Base-by-base conservation (phyloP, 2,888 invertebrate species). In the Abrostola triplasia region DNA sequence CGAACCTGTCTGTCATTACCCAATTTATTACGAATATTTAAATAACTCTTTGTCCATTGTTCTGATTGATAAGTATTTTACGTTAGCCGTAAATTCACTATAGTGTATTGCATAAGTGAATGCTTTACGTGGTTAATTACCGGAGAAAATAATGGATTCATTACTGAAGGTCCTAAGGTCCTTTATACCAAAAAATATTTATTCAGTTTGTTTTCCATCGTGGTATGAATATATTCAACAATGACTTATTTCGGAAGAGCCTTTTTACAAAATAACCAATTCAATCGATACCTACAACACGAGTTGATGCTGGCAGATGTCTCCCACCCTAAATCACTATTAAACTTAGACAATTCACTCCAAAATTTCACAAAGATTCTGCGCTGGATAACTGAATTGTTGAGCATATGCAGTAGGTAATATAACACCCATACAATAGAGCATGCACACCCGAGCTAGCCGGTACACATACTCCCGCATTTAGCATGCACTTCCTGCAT, bases 401-500 rank as follows among this genome's bases (percentile, higher is more conserved):
- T 47, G 8, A 47, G 44, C 44, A 47, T 47, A 24, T 47, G 44
- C 24, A 13, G 44, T 24, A 2, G 24, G 24, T 5, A 47, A 47
- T 41, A 64, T 36, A 40, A 55, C 55, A 41, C 44, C 5, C 40
- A 40, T 40, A 40, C 40, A 24, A 24, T 24, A 24, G 44, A 5
- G 44, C 44, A 47, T 6, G 7, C 10, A 37, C 37, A 10, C 37
- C 13, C 44, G 54, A 36, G 42, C 24, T 55, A 42, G 24, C 48
- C 38, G n/a, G n/a, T 7, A 70, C 49, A 13, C 56, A 59, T 8
- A 35, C 10, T 51, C 51, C 58, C 51, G 53, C 58, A 73, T 72
- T 76, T 72, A 69, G 61, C 62, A 24, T 62, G 53, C 68, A 70
- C 73, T 77, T 77, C 80, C 77, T 77, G 77, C 59, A 70, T 78